Evolutionary conservation across 2,888 invertebrate species (phyloP).

Genomic region (Scrobipalpa atriplicella): DNA sequence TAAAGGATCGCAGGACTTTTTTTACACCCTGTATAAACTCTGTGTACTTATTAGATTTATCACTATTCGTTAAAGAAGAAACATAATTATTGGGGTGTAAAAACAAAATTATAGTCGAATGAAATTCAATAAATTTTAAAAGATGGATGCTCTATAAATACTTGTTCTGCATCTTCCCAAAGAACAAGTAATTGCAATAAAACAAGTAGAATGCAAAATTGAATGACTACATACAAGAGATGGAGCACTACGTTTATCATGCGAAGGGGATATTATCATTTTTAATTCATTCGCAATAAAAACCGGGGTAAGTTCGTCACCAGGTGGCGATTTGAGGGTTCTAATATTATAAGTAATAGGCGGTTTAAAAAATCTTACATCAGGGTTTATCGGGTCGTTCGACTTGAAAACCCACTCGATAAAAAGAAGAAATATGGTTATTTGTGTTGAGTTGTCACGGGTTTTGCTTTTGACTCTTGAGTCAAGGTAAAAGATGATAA

Average conservation of each 20-base stretch:
- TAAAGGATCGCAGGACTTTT: too few species aligned
- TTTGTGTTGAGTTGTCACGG: too few species aligned
- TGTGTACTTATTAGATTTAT: not conserved
- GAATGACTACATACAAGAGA: not conserved
- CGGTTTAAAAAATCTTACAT: too few species aligned
- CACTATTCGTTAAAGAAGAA: not conserved
- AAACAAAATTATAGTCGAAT: not conserved
- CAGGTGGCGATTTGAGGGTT: not conserved
- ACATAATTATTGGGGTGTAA: not conserved
- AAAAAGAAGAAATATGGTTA: too few species aligned
- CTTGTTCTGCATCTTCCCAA: not conserved
- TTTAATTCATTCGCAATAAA: conserved; percentile 62
- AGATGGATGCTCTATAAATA: conserved; percentile 2
- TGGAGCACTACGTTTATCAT: conserved; percentile 24
- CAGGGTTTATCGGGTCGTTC: too few species aligned
- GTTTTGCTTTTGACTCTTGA: too few species aligned
- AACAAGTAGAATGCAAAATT: conserved; percentile 2
- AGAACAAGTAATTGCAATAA: not conserved
- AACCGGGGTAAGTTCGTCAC: conserved; percentile 33
- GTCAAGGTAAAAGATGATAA: too few species aligned
- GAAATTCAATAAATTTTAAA: not conserved
- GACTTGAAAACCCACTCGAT: too few species aligned
- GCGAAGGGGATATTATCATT: conserved; percentile 59
- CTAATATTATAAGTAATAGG: not conserved
- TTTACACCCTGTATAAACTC: too few species aligned